A percentile compares a stretch with the other conserved stretches of the same genome.
phyloP scores from a whole-genome alignment of 2,113 vertebrate genomes.

The Empidonax alnorum region DNA sequence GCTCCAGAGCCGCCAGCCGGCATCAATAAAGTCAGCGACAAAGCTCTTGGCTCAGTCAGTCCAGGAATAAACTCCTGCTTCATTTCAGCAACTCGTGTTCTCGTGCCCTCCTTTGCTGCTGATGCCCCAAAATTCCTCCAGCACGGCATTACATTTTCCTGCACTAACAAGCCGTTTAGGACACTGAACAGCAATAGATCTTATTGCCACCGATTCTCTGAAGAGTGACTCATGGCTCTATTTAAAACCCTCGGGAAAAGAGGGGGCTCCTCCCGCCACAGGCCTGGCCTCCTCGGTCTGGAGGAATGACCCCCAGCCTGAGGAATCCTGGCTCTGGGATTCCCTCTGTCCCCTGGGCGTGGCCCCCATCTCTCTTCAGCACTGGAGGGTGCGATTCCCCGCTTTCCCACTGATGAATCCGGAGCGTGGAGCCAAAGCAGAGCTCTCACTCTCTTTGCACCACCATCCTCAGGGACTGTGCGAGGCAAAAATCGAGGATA shows the following conservation, averaged over 20 bases:
- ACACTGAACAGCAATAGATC: slow-evolving; percentile 47
- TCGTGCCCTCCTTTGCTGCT: background rate
- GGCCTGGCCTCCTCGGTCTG: background rate
- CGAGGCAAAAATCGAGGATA: background rate
- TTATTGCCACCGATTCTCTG: slow-evolving; percentile 32
- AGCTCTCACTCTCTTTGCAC: background rate
- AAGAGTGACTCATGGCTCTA: slow-evolving; percentile 53
- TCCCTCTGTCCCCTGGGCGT: accelerated
- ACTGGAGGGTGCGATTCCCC: accelerated
- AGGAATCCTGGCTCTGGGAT: background rate
- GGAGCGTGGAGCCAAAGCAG: accelerated
- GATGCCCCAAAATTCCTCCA: slow-evolving; percentile 19
- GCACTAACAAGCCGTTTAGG: slow-evolving; percentile 13
- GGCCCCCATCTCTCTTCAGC: accelerated
- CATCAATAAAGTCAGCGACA: background rate
- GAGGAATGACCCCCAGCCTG: background rate
- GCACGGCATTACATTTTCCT: background rate
- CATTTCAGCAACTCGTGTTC: background rate
- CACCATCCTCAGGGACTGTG: accelerated
- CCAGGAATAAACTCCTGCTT: background rate
- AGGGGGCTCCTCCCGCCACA: accelerated
- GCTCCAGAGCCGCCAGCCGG: background rate
- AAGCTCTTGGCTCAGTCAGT: background rate
- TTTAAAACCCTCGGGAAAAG: slow-evolving; percentile 41
- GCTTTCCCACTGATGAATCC: accelerated